Percentiles rank a stretch among this genome's conserved stretches.
These are phyloP conservation scores for Phyllotreta striolata DNA, from an alignment of 2,888 invertebrate species.

Conservation along the genomic window DNA sequence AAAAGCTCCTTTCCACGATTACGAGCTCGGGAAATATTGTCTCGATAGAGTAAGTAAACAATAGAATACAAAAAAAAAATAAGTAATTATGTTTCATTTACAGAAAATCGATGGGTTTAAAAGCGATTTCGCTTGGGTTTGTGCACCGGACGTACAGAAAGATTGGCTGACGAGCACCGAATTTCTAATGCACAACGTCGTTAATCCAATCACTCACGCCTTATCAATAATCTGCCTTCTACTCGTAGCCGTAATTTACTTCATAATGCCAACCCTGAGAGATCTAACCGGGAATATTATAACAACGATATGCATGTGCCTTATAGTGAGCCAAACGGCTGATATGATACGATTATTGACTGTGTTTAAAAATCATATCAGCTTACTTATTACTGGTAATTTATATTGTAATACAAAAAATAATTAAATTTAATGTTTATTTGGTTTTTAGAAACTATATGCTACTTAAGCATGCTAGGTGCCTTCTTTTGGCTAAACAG, in stretches of 20 bases:
- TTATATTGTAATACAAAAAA: conserved; percentile 3
- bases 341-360: conserved; percentile 82
- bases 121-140: conserved; percentile 76
- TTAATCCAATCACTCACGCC: conserved; percentile 80
- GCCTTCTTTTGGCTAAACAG: conserved; percentile 90
- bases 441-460: conserved; percentile 73
- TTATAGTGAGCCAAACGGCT: conserved; percentile 79
- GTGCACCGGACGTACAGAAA: conserved; percentile 73
- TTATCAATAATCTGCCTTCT: conserved; percentile 76
- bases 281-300: conserved; percentile 87
- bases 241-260: conserved; percentile 79
- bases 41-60: conserved; percentile 72
- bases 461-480: conserved; percentile 78
- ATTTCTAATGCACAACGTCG: conserved; percentile 76
- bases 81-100: conserved; percentile 9
- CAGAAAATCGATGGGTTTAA: conserved; percentile 60
- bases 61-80: too few species aligned
- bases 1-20: conserved; percentile 72
- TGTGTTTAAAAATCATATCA: conserved; percentile 81
- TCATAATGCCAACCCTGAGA: conserved; percentile 81
- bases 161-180: conserved; percentile 75
- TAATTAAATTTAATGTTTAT: conserved; percentile 10
- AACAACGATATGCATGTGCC: conserved; percentile 80
- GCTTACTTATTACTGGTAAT: conserved; percentile 80
- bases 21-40: conserved; percentile 79